Evolutionary conservation across 2,888 invertebrate genomes (phyloP), one percentile per base, ranked within the genome.

Genomic region (Podotricha telesiphe): DNA sequence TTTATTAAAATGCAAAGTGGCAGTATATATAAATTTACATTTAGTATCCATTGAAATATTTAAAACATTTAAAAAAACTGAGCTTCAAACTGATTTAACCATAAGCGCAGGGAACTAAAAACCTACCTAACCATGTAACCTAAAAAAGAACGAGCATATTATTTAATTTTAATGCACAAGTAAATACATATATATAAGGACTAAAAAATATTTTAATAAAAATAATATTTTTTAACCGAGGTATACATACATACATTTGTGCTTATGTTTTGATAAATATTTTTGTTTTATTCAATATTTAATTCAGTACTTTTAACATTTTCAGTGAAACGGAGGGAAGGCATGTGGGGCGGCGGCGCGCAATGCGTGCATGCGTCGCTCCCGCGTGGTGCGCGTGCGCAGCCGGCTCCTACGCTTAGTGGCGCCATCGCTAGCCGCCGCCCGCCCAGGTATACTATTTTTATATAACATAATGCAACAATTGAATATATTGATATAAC

Each of bases 291-390:
- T 2, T 28, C 28, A 28, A 6, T 28, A 28, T 5, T 28, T 28
- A 2, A 28, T n/a, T n/a, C n/a, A 37, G 8, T 37, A 37, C 8
- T 37, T 20, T 8, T 6, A 34, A 28, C 42, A n/a, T 50, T 73
- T 88, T 2, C 87, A 92, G 92, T 91, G 78, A 92, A 86, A 73
- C 84, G 82, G 73, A 84, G 83, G 85, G 79, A 80, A 88, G 91
- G 84, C 72, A 92, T 92, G 91, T 92, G 93, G 93, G 91, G 88
- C 87, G 92, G 92, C 86, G 93, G 91, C 84, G 89, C 89, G 88
- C 91, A 91, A 86, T 92, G 93, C 86, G 91, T 91, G 81, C 92
- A 92, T 81, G 91, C 91, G 78, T 88, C 93, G 81, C 85, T 93
- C 85, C 93, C 91, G 80, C 91, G 93, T 79, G 86, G 86, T 73